These are phyloP conservation scores for Charadrius vociferus DNA, from an alignment of 2,113 vertebrate genomes.

Conservation along the genomic window DNA sequence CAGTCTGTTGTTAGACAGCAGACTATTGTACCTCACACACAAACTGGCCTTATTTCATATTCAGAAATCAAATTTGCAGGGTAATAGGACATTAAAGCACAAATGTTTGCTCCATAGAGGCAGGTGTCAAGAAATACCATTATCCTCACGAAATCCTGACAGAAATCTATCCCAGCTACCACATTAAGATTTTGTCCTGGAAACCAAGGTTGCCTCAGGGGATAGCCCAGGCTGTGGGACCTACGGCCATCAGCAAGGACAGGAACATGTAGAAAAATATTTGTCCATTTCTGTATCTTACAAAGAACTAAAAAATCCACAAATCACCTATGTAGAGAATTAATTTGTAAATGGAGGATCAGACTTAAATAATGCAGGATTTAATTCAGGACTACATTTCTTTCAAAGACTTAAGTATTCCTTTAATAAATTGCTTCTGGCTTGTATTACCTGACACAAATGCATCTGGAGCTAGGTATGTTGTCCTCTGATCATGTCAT, in stretches of 20 bases:
- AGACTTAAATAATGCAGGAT: neutral
- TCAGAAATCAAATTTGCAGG: neutral
- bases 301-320: rapidly evolving
- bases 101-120: neutral
- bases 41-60: neutral
- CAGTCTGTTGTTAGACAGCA: neutral
- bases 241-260: neutral
- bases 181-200: neutral
- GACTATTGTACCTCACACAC: neutral
- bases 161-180: neutral
- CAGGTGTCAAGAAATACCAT: neutral
- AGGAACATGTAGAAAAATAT: neutral
- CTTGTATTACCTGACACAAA: neutral
- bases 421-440: neutral
- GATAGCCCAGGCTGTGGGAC: neutral
- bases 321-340: neutral
- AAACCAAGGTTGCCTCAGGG: neutral
- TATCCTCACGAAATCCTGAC: no score
- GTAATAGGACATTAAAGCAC: neutral
- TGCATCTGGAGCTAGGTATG: neutral
- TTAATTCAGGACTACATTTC: neutral
- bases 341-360: neutral
- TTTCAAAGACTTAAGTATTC: neutral
- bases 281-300: neutral
- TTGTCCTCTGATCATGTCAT: neutral